These are phyloP conservation scores for Mystacides longicornis DNA, from an alignment of 2,888 invertebrate genomes.

Conservation along the genomic window DNA sequence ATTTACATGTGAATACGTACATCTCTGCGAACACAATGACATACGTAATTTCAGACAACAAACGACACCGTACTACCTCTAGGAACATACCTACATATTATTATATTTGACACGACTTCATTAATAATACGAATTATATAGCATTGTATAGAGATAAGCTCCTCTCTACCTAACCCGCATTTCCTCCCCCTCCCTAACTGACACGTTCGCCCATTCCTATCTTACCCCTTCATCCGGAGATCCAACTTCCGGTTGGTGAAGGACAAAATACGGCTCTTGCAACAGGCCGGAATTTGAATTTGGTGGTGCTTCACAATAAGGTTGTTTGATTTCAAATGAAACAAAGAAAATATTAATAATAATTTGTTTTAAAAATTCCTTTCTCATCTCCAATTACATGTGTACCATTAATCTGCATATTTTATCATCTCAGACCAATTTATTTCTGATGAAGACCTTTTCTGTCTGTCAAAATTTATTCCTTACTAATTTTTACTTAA, in stretches of 20 bases:
- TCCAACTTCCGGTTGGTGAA: slow-evolving; percentile 6
- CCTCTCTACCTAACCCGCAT: slow-evolving; percentile 2
- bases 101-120: slow-evolving; percentile 18
- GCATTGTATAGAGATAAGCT: slow-evolving; percentile 25
- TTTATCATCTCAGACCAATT: too few species aligned
- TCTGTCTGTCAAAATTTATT: too few species aligned
- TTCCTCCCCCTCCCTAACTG: not conserved
- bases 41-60: not conserved
- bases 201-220: not conserved
- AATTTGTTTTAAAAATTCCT: too few species aligned
- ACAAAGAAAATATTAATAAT: too few species aligned
- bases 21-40: too few species aligned
- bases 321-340: too few species aligned
- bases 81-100: slow-evolving; percentile 19
- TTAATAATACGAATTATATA: slow-evolving; percentile 22
- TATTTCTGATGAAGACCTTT: too few species aligned
- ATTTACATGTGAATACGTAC: too few species aligned
- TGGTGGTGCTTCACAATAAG: not conserved
- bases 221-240: slow-evolving; percentile 6
- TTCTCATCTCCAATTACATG: too few species aligned
- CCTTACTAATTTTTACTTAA: too few species aligned
- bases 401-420: too few species aligned
- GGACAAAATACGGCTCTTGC: slow-evolving; percentile 3
- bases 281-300: not conserved
- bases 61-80: not conserved